Base-by-base conservation (phyloP, 2,888 invertebrate genomes). In the Omphaloscelis lunosa region DNA sequence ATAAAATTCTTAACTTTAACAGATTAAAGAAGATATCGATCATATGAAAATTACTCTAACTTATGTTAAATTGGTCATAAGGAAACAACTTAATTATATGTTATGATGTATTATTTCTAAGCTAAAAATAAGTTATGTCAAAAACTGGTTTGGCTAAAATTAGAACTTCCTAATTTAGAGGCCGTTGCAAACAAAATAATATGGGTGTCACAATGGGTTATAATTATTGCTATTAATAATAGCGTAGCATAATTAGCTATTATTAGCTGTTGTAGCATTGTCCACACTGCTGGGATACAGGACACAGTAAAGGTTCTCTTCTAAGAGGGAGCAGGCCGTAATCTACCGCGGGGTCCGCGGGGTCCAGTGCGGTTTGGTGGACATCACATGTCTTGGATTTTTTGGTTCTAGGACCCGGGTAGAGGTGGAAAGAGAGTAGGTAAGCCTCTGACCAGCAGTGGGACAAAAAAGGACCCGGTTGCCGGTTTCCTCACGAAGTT, bases 81-180 rank as follows among this genome's bases (percentile, higher is more conserved):
- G 51, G 27, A 53, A 72, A 66, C 27, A 67, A 61, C 23, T 0
- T n/a, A 20, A 2, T 23, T 23, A 2, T 23, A 23, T 1, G 0
- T 34, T 34, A 2, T 62, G 6, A 29, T n/a, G 8, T 17, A 27
- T 62, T 34, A n/a, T 39, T 41, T 12, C 0, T 9, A 48, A 2
- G 23, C 53, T 23, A 41, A 73, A 72, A 67, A 29, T 17, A 41
- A 1, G 23, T 53, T 29, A 51, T 15, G 2, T 51, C 9, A 61
- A 62, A 53, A 63, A 75, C 62, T 27, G 1, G 73, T 73, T 73
- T 45, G 1, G 2, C 17, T 56, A 23, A 51, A 51, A 51, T 51
- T 51, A 23, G 51, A 51, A 51, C 20, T 20, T 51, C 20, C 8
- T 20, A 8, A 72, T 27, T 41, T 23, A 72, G 23, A 56, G 41